Conservation (phyloP, 2,797 vertebrate genomes). For the Austrolebias charrua region DNA sequence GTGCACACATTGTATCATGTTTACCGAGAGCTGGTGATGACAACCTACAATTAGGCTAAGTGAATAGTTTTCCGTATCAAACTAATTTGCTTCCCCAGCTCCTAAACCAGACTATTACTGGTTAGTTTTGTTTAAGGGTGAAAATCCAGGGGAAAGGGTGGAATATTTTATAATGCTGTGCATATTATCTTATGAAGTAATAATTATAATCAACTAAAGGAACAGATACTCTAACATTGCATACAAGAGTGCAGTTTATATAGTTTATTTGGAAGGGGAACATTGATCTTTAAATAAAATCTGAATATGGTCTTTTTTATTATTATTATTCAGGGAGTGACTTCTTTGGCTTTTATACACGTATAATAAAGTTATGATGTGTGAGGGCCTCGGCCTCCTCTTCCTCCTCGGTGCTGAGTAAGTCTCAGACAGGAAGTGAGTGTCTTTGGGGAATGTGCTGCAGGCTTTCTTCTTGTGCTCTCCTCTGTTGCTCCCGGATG, state of each 20-base stretch:
- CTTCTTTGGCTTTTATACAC: conserved; percentile 18
- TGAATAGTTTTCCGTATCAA: conserved; percentile 68
- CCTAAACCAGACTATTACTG: conserved; percentile 52
- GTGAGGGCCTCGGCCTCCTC: conserved; percentile 58
- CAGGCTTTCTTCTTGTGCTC: conserved; percentile 54
- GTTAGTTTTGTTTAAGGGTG: conserved; percentile 34
- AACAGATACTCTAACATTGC: too few species aligned
- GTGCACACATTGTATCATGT: conserved; percentile 55
- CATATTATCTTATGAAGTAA: conserved; percentile 7
- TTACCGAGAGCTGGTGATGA: conserved; percentile 50
- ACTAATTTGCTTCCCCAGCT: conserved; percentile 65
- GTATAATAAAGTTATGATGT: conserved; percentile 40
- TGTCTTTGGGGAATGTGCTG: conserved; percentile 76
- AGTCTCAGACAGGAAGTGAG: conserved; percentile 79
- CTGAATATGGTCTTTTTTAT: conserved; percentile 9
- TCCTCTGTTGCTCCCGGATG: conserved; percentile 47
- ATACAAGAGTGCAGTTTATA: too few species aligned
- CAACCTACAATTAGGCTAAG: conserved; percentile 69
- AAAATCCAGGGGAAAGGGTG: background rate
- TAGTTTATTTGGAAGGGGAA: background rate
- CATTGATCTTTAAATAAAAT: conserved; percentile 3
- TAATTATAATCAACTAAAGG: background rate
- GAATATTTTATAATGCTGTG: background rate
- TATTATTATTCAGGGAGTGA: conserved; percentile 9
- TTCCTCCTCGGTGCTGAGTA: conserved; percentile 73